Conservation (phyloP, 2,888 invertebrate genomes). For the Synergus japonicus region DNA sequence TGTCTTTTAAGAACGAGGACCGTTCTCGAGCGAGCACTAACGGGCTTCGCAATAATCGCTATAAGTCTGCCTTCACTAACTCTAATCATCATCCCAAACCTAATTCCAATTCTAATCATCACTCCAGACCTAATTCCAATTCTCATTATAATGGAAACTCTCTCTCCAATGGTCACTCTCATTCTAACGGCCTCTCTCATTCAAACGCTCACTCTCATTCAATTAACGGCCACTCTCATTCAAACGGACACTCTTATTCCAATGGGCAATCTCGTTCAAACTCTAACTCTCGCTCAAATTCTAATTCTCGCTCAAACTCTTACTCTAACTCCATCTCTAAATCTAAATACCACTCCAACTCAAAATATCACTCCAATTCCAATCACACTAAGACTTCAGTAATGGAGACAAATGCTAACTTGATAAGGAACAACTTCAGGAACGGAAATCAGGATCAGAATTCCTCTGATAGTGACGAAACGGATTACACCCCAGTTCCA, state of each 20-base stretch:
- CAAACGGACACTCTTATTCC: background rate
- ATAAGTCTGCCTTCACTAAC: slow-evolving; percentile 44
- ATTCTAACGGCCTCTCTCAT: slow-evolving; percentile 20
- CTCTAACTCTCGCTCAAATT: background rate
- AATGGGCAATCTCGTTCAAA: slow-evolving; percentile 38
- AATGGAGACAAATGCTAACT: slow-evolving; percentile 34
- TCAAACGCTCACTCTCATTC: slow-evolving; percentile 18
- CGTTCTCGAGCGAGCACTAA: slow-evolving; percentile 31
- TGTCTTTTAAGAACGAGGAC: slow-evolving; percentile 52
- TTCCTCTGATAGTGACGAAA: slow-evolving; percentile 57
- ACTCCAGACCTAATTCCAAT: background rate
- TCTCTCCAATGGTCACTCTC: background rate
- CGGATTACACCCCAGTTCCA: slow-evolving; percentile 74
- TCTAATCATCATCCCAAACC: slow-evolving; percentile 47
- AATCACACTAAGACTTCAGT: slow-evolving; percentile 37
- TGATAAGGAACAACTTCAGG: slow-evolving; percentile 73
- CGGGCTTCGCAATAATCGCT: slow-evolving; percentile 44
- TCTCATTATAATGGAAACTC: background rate
- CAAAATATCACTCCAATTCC: slow-evolving; percentile 47
- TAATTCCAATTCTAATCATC: background rate
- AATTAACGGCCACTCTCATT: slow-evolving; percentile 11
- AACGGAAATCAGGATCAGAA: slow-evolving; percentile 18
- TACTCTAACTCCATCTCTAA: background rate
- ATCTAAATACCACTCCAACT: slow-evolving; percentile 24
- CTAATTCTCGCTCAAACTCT: slow-evolving; percentile 2